A percentile compares a stretch with the other conserved stretches of the same genome.
These are phyloP conservation scores for Athene noctua DNA, from an alignment of 2,113 vertebrate genomes.

Conservation along the genomic window DNA sequence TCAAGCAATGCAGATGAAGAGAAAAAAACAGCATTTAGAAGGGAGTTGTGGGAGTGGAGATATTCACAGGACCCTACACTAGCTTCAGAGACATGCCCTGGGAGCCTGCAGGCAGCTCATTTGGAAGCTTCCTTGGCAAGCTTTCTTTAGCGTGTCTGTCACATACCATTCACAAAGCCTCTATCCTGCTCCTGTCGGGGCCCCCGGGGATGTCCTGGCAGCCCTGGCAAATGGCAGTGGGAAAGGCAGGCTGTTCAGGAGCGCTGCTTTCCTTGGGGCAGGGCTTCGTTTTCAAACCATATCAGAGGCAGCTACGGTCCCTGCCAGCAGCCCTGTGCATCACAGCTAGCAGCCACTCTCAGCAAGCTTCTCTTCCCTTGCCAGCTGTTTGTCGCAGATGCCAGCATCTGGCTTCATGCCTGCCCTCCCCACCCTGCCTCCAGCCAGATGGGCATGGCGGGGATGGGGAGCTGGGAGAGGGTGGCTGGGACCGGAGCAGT, in stretches of 20 bases:
- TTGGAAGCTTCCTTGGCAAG: not conserved
- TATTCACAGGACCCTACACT: not conserved
- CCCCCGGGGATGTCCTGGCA: not conserved
- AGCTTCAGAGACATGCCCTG: not conserved
- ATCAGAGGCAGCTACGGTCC: not conserved
- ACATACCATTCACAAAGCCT: rapidly evolving
- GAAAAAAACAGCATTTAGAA: not conserved
- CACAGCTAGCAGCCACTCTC: not conserved
- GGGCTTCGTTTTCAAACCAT: rapidly evolving
- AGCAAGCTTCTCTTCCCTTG: not conserved
- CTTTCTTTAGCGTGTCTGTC: not conserved
- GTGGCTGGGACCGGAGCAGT: not conserved
- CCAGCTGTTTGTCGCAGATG: not conserved
- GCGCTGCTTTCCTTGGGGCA: not conserved
- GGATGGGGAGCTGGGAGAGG: not conserved
- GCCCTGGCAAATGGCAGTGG: not conserved
- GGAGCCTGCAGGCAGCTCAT: not conserved
- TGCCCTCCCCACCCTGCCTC: not conserved
- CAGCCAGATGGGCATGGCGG: not conserved
- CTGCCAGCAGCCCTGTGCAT: not conserved
- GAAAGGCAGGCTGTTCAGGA: not conserved
- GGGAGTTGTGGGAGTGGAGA: not conserved
- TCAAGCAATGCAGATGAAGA: not conserved
- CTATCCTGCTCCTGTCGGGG: not conserved
- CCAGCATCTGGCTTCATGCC: not conserved